These are phyloP conservation scores for Noctua pronuba DNA, from an alignment of 2,888 invertebrate species.

Conservation along the genomic window DNA sequence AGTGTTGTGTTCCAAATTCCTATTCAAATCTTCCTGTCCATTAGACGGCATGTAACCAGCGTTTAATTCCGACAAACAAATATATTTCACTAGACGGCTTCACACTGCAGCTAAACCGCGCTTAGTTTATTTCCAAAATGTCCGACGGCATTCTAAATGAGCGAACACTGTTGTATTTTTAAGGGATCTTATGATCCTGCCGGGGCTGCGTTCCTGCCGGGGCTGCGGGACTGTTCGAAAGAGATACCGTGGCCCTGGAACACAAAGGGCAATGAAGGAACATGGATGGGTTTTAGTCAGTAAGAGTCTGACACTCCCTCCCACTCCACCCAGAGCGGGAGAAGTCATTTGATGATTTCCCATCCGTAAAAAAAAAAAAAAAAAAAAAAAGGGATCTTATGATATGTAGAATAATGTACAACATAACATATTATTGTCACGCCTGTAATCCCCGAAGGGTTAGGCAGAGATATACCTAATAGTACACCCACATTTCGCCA, in stretches of 20 bases:
- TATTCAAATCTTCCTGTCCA: slow-evolving; percentile 53
- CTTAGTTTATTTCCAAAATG: slow-evolving; percentile 54
- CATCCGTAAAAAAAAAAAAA: too few species aligned
- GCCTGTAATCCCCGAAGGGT: background rate
- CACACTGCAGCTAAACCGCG: slow-evolving; percentile 43
- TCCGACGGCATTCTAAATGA: slow-evolving; percentile 47
- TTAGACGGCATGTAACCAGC: slow-evolving; percentile 31
- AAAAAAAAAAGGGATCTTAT: background rate
- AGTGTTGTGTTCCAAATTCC: slow-evolving; percentile 43
- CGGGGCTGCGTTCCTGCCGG: too few species aligned
- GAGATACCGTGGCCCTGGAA: too few species aligned
- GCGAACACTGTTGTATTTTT: slow-evolving; percentile 36
- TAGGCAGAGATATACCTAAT: too few species aligned
- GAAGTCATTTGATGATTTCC: too few species aligned
- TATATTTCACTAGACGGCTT: slow-evolving; percentile 52
- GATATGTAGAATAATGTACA: background rate
- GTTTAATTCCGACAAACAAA: slow-evolving; percentile 56
- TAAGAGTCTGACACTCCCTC: too few species aligned
- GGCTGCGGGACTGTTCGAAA: too few species aligned
- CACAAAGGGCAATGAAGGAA: too few species aligned
- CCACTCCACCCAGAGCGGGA: too few species aligned
- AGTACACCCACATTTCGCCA: too few species aligned
- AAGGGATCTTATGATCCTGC: background rate
- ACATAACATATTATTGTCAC: background rate
- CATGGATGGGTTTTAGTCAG: too few species aligned